Evolutionary conservation across 1,140 invertebrate species (phyloP), one percentile per base, ranked within the genome.

Genomic region (Achroia grisella): DNA sequence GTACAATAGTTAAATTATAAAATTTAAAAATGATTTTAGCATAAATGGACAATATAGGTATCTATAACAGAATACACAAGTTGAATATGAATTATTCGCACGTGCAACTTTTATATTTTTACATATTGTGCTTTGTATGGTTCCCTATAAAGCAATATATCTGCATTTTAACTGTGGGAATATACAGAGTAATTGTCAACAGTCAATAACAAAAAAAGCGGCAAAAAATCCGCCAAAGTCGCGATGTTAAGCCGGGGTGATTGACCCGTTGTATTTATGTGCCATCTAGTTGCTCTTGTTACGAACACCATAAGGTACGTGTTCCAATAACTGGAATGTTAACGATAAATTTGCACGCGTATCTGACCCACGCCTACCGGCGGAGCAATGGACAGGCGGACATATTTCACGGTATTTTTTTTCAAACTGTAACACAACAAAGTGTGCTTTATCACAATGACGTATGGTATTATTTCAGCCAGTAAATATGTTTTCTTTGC

Each of bases 361-460:
- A 71, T 65, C 54, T 73, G 74, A 76, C 76, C 79, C 72, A 77
- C 76, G 76, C 79, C 79, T 80, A 75, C 74, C 62, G 56, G 54
- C 62, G 53, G 51, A 52, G 56, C 50, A 59, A 62, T 65, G 72
- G 66, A 72, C 73, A 74, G 65, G 66, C 64, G 67, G 62, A 69
- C 73, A 76, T 82, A 82, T 77, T 72, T 82, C 71, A 74, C 65
- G 50, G 51, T 44, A 57, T 57, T 60, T 73, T 68, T 52, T 42
- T 48, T 4, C 10, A 10, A 44, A 36, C 30, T 37, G 41, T 35
- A 36, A 10, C 59, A 56, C 48, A 34, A 58, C 31, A 57, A 48
- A 52, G 23, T 52, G 43, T 14, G 47, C 48, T 48, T 55, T 56
- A 64, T 40, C 39, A 12, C 39, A 9, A 14, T 28, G 47, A 35